Conservation (phyloP, 2,113 vertebrate genomes). For the Melozone crissalis region DNA sequence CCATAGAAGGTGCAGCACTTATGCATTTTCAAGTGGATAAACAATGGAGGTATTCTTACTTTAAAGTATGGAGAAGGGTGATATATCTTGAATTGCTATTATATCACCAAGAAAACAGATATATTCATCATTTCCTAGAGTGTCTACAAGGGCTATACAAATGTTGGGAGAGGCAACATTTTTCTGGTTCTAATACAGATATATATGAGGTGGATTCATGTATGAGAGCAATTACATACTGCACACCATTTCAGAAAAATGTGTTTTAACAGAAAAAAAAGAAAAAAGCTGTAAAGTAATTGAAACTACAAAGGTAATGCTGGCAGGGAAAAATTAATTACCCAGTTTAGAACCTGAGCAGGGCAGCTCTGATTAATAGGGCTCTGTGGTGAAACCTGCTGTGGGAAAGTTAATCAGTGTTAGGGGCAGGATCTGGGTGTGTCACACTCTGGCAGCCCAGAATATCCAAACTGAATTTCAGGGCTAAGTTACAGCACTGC, state of each 20-base stretch:
- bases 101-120: not conserved
- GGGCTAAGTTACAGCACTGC: not conserved
- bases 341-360: not conserved
- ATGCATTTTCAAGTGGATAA: not conserved
- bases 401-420: not conserved
- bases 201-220: not conserved
- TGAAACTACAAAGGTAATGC: not conserved
- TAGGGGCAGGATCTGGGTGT: not conserved
- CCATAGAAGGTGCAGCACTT: not conserved
- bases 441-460: not conserved
- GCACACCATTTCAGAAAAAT: not conserved
- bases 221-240: not conserved
- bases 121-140: not conserved
- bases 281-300: not conserved
- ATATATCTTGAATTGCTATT: not conserved
- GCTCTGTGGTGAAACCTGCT: not conserved
- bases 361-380: slow-evolving; percentile 13
- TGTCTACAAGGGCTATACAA: not conserved
- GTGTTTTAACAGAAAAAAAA: not conserved
- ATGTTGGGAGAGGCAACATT: fast-evolving
- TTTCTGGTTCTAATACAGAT: not conserved
- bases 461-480: not conserved
- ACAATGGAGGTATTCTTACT: not conserved
- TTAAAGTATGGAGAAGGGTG: not conserved
- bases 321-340: slow-evolving; percentile 26